Evolutionary conservation across 2,888 invertebrate genomes (phyloP), one percentile per base, ranked within the genome.

Genomic region (Tolmerus cingulatus): DNA sequence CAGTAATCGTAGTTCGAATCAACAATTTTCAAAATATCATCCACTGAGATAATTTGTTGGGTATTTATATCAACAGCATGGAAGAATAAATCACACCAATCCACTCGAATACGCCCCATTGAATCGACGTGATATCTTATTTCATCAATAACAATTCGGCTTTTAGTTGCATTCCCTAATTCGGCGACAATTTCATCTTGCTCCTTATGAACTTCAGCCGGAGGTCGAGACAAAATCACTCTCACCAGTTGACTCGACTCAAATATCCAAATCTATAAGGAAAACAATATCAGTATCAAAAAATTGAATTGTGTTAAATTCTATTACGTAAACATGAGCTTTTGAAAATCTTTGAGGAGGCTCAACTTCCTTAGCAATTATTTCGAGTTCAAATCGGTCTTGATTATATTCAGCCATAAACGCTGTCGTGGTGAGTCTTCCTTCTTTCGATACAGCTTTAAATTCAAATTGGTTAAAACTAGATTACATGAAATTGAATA

Each of bases 331-430:
- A 88, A 97, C 96, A 93, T 95, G 95, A 0, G 97, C 94, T 82
- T 94, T 94, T 1, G 97, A 96, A 90, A 95, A 96, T 88, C 97
- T 93, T 90, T 96, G 96, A 0, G 98, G 97, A 16, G 95, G 94
- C 2, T 97, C 96, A 2, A 94, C 93, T 91, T 98, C 98, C 88
- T 96, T 96, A 0, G 97, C 98, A 12, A 97, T 94, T 76, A 98
- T 94, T 90, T 97, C 96, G 85, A 98, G 93, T 87, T 97, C 95
- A 91, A 98, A 98, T 78, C 97, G 93, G 91, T 97, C 97, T 90
- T 97, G 97, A 91, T 97, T 97, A 92, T 97, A 98, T 91, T 98
- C 97, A 0, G 97, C 96, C 95, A 98, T 96, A 90, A 96, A 96
- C 43, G 96, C 95, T 0, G 97, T 96, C 0, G 97, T 97, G 2